phyloP scores from a whole-genome alignment of 2,113 vertebrate genomes.

The Tragelaphus imberbis region DNA sequence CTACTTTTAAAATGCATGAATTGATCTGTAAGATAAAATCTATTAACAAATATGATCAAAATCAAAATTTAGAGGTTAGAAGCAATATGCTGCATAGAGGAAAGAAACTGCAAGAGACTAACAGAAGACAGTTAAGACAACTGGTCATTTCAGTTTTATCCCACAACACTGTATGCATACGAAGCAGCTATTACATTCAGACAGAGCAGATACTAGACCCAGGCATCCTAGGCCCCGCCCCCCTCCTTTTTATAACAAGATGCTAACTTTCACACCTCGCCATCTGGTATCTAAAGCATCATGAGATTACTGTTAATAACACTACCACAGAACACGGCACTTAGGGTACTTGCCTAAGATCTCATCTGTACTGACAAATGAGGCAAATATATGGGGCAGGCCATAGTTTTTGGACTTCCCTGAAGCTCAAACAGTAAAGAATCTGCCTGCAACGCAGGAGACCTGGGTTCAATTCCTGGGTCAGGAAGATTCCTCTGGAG shows the following conservation, averaged over 20 bases:
- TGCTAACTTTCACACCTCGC: background rate
- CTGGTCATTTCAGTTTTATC: background rate
- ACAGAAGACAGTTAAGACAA: background rate
- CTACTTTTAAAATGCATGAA: conserved; percentile 10
- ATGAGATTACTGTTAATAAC: background rate
- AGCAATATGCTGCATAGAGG: background rate
- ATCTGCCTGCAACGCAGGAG: background rate
- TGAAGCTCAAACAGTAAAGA: background rate
- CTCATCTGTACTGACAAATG: background rate
- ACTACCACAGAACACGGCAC: background rate
- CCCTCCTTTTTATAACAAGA: background rate
- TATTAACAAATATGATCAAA: background rate
- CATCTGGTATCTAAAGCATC: background rate
- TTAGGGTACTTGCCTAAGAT: background rate
- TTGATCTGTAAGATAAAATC: conserved; percentile 5
- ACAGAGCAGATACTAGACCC: background rate
- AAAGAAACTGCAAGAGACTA: background rate
- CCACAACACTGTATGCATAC: background rate
- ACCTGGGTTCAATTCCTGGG: background rate
- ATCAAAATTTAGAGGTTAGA: conserved; percentile 24
- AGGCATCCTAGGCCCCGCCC: background rate
- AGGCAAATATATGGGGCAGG: background rate
- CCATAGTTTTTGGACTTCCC: background rate
- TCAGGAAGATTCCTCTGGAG: background rate
- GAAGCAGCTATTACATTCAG: background rate